Evolutionary conservation across 2,797 vertebrate genomes (phyloP), one percentile per base, ranked within the genome.

Genomic region (Columba guinea): DNA sequence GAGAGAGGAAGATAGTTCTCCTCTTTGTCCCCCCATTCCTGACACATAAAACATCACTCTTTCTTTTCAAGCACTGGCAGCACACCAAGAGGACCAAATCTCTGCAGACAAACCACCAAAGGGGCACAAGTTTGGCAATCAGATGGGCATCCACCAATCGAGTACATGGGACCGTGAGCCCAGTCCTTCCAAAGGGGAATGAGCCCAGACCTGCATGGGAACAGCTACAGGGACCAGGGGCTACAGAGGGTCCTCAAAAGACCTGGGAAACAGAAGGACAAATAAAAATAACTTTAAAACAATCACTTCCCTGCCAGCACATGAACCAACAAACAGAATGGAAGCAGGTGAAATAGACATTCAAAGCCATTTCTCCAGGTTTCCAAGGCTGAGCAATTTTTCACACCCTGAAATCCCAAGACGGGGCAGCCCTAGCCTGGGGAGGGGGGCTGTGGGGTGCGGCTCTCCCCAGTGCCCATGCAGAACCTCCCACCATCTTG

Each of bases 391-490:
- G 9, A 76, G 9, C 16, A 23, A 58, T n/a, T 68, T 34, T 75
- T 75, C 56, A 52, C 26, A 63, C 10, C 18, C 23, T 21, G 21
- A 69, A 70, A 70, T 70, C 26, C n/a, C 11, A 19, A 63, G 13
- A 17, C 30, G 20, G 23, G 37, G 8, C 11, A 76, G 32, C 23
- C 58, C 11, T 20, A 37, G 28, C 48, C 24, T 30, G 34, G 26
- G 53, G 9, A 59, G 15, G 8, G 6, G 11, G 28, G 11, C 5
- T 1, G 0, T 10, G 10, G 71, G 73, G 13, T 71, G 53, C n/a
- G 48, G 37, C n/a, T 64, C 37, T 27, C 6, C n/a, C 24, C 46
- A 13, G 32, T 60, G 34, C 26, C 37, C 6, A 9, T 11, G 9
- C 5, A 15, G 35, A 24, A 56, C 32, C 22, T 71, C 52, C 34